These are phyloP conservation scores for Callipepla squamata DNA, from an alignment of 2,113 vertebrate species.

Conservation along the genomic window DNA sequence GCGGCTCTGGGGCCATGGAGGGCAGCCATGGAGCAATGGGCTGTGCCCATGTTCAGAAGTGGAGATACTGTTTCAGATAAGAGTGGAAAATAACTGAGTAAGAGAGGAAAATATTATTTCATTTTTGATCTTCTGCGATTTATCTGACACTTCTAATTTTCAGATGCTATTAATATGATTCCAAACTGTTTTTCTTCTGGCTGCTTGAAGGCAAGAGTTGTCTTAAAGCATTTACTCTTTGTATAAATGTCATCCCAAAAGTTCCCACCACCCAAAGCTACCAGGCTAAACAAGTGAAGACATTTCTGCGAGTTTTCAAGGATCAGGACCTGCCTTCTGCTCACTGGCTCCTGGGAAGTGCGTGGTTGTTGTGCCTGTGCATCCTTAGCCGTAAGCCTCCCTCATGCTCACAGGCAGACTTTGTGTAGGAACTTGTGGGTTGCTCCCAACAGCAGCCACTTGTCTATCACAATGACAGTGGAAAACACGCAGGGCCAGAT, in stretches of 20 bases:
- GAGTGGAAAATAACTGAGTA: background rate
- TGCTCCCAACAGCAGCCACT: background rate
- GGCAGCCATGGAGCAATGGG: background rate
- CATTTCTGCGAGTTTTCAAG: slow-evolving; percentile 26
- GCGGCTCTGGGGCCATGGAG: background rate
- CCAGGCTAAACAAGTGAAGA: slow-evolving; percentile 35
- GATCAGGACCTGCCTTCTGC: background rate
- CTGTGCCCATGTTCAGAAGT: background rate
- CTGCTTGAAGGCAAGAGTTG: background rate
- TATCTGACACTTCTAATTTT: background rate
- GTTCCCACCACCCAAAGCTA: slow-evolving; percentile 28
- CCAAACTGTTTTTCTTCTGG: background rate
- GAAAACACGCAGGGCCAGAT: background rate
- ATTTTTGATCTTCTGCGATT: background rate
- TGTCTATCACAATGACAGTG: background rate
- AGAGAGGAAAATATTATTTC: background rate
- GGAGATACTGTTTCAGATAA: background rate
- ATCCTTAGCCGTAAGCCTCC: background rate
- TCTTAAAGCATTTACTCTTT: slow-evolving; percentile 39
- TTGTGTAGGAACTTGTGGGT: background rate
- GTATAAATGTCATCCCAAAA: slow-evolving; percentile 12
- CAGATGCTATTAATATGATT: background rate
- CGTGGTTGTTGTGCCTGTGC: background rate
- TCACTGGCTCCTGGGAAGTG: rapidly evolving
- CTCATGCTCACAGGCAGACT: rapidly evolving